Conservation (phyloP, 1,140 invertebrate genomes). For the Colletes latitarsis region DNA sequence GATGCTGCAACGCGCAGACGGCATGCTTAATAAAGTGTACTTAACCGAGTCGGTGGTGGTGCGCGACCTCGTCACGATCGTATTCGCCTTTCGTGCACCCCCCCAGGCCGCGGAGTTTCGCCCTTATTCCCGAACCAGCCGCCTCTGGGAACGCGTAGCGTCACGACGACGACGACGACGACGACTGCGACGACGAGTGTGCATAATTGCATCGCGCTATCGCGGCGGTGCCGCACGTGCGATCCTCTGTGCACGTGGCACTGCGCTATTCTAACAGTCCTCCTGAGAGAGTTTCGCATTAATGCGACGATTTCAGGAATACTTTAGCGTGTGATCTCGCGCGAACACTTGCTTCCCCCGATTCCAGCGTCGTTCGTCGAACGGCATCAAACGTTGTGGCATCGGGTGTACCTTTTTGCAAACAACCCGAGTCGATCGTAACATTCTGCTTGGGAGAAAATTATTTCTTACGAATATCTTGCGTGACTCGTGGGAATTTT, state of each 20-base stretch:
- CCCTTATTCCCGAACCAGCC: not conserved
- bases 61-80: slow-evolving; percentile 57
- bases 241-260: not conserved
- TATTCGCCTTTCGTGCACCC: slow-evolving; percentile 47
- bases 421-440: too few species aligned
- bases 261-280: not conserved
- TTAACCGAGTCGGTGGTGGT: slow-evolving; percentile 57
- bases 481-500: too few species aligned
- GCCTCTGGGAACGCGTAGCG: slow-evolving; percentile 35
- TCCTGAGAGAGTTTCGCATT: not conserved
- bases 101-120: slow-evolving; percentile 6
- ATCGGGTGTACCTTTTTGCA: too few species aligned
- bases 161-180: not conserved
- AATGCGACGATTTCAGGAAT: not conserved
- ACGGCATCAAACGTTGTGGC: too few species aligned
- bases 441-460: too few species aligned
- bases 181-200: slow-evolving; percentile 7
- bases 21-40: slow-evolving; percentile 75
- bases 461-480: too few species aligned
- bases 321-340: not conserved
- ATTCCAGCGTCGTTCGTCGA: too few species aligned
- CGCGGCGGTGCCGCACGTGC: slow-evolving; percentile 15
- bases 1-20: slow-evolving; percentile 65
- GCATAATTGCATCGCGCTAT: slow-evolving; percentile 61
- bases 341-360: not conserved